Conservation (phyloP, 2,113 vertebrate species). For the Arizona elegans region DNA sequence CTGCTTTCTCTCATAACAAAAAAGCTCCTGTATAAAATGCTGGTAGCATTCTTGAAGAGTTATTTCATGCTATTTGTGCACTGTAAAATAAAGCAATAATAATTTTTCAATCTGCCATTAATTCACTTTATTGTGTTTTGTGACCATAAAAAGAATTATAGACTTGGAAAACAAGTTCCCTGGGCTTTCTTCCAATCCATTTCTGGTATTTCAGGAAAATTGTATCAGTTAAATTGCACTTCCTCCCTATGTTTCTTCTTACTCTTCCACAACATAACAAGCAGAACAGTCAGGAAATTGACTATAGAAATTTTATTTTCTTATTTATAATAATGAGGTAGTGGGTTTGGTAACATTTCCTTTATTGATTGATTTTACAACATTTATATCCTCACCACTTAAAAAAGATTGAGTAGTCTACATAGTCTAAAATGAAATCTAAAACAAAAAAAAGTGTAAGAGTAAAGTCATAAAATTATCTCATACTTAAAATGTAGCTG, state of each 20-base stretch:
- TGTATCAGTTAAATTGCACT: slow-evolving; percentile 25
- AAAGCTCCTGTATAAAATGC: neutral
- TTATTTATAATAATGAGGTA: slow-evolving; percentile 21
- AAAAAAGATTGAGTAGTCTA: neutral
- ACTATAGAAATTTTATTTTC: slow-evolving; percentile 38
- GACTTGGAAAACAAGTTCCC: slow-evolving; percentile 20
- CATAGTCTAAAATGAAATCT: neutral
- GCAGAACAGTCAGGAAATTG: neutral
- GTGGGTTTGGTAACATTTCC: neutral
- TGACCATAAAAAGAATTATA: slow-evolving; percentile 38
- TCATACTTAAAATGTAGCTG: neutral
- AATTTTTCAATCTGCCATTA: slow-evolving; percentile 46
- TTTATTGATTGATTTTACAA: neutral
- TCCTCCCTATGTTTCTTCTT: slow-evolving; percentile 4
- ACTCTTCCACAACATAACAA: neutral
- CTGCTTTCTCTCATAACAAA: neutral
- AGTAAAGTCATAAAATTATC: neutral
- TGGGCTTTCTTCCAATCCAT: neutral
- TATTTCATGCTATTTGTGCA: neutral
- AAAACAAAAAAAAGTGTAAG: neutral
- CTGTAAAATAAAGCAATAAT: slow-evolving; percentile 28
- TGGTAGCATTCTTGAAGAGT: slow-evolving; percentile 15
- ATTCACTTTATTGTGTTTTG: slow-evolving; percentile 55
- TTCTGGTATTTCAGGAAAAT: slow-evolving; percentile 40
- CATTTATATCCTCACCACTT: neutral